Conservation (phyloP, 2,113 vertebrate species). For the Aegithalos caudatus region DNA sequence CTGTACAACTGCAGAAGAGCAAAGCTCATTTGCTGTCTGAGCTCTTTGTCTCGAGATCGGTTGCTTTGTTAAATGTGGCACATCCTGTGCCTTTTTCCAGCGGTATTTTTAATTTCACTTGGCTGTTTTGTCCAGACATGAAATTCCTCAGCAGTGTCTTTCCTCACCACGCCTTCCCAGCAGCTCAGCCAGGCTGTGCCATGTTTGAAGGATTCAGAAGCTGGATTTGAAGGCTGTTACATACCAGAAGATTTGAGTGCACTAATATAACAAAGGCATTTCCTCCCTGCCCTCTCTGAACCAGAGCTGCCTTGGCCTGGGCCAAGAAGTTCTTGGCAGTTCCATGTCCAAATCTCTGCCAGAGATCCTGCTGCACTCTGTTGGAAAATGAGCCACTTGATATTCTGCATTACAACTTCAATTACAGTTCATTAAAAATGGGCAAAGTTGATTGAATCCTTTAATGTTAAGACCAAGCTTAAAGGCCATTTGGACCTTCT, state of each 20-base stretch:
- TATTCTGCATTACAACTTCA: not conserved
- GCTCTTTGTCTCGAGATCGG: not conserved
- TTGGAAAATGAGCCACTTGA: not conserved
- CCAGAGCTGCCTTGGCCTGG: not conserved
- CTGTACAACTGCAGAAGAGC: not conserved
- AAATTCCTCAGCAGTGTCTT: not conserved
- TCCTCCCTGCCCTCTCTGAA: not conserved
- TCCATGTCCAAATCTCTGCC: not conserved
- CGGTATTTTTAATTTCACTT: not conserved
- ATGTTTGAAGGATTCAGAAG: not conserved
- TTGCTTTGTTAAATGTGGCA: not conserved
- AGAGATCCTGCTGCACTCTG: not conserved
- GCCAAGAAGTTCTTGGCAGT: slow-evolving; percentile 30
- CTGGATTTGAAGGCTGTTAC: not conserved
- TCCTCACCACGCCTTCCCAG: not conserved
- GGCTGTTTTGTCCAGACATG: not conserved
- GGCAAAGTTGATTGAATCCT: not conserved
- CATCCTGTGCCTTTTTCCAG: not conserved
- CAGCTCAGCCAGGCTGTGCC: not conserved
- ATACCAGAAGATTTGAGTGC: not conserved
- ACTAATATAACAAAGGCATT: slow-evolving; percentile 15
- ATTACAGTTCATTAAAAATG: slow-evolving; percentile 5
- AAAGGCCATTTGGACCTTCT: not conserved
- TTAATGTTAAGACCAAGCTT: not conserved
- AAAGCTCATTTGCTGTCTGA: not conserved